Evolutionary conservation across 2,797 vertebrate genomes (phyloP).

Genomic region (Sebastes taczanowskii): DNA sequence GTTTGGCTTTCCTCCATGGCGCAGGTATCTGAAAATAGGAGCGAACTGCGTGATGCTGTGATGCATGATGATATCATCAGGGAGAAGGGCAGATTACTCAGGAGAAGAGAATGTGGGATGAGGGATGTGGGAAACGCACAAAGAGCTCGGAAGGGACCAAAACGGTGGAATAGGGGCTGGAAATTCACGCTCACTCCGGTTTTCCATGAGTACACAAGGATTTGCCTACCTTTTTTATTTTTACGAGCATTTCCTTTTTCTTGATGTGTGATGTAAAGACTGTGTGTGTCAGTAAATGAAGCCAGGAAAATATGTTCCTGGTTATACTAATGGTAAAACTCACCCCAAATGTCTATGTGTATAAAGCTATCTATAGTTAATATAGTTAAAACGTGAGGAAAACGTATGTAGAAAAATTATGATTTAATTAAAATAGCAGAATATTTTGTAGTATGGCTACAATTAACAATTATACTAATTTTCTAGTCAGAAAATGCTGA

Average conservation of each 20-base stretch:
- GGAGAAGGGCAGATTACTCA: constrained; percentile 74
- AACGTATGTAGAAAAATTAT: not conserved
- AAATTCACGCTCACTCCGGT: constrained; percentile 30
- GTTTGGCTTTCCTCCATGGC: constrained; percentile 71
- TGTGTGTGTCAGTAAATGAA: not conserved
- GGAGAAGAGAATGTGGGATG: constrained; percentile 68
- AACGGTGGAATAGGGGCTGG: constrained; percentile 31
- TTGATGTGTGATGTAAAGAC: constrained; percentile 14
- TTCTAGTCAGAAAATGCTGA: not conserved
- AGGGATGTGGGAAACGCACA: constrained; percentile 67
- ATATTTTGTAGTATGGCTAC: not conserved
- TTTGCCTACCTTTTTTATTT: constrained; percentile 26
- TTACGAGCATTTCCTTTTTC: constrained; percentile 11
- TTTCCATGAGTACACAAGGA: constrained; percentile 40
- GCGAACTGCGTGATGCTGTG: constrained; percentile 70
- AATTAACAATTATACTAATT: not conserved
- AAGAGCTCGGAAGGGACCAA: constrained; percentile 24
- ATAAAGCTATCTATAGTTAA: not conserved
- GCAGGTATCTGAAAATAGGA: constrained; percentile 83
- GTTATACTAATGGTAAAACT: not conserved
- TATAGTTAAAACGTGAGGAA: not conserved
- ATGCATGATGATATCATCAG: constrained; percentile 79
- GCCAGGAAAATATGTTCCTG: not conserved
- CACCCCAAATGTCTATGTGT: not conserved
- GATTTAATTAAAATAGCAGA: not conserved